These are phyloP conservation scores for Motacilla tschutschensis DNA, from an alignment of 2,113 vertebrate genomes.

Conservation along the genomic window DNA sequence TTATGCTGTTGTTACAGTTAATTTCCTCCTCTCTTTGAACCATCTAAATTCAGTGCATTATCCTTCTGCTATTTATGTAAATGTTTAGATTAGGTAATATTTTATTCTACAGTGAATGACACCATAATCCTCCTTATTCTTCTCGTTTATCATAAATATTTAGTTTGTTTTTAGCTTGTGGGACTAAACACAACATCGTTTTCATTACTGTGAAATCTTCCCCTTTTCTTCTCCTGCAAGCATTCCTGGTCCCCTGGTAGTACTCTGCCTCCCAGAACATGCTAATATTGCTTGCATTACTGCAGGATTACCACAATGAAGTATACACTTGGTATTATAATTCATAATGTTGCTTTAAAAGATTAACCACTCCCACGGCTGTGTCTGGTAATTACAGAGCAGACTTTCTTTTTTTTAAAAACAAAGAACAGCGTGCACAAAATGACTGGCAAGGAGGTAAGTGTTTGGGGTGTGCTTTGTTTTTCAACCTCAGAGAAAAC, in stretches of 20 bases:
- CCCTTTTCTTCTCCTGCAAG: conserved; percentile 63
- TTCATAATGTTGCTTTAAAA: conserved; percentile 75
- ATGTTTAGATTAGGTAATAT: conserved; percentile 66
- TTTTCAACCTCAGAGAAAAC: conserved; percentile 41
- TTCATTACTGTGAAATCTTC: conserved; percentile 62
- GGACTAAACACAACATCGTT: conserved; percentile 61
- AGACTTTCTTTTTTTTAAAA: conserved; percentile 19
- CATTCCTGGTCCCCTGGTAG: conserved; percentile 56
- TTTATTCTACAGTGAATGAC: conserved; percentile 61
- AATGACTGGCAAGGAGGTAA: conserved; percentile 46
- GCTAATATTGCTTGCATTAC: conserved; percentile 71
- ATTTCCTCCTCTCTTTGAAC: conserved; percentile 47
- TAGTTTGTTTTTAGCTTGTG: conserved; percentile 67
- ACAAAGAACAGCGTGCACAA: conserved; percentile 20
- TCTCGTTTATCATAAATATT: conserved; percentile 67
- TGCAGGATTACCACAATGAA: conserved; percentile 67
- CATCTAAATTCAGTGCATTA: conserved; percentile 47
- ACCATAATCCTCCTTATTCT: conserved; percentile 62
- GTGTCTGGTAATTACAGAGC: conserved; percentile 61
- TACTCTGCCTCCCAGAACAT: conserved; percentile 61
- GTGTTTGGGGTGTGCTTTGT: conserved; percentile 50
- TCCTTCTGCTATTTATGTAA: conserved; percentile 57
- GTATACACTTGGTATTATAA: conserved; percentile 72
- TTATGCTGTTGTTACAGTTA: conserved; percentile 2
- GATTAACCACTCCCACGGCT: conserved; percentile 70